Base-by-base conservation (phyloP, 2,888 invertebrate species). In the Tachina grossa region DNA sequence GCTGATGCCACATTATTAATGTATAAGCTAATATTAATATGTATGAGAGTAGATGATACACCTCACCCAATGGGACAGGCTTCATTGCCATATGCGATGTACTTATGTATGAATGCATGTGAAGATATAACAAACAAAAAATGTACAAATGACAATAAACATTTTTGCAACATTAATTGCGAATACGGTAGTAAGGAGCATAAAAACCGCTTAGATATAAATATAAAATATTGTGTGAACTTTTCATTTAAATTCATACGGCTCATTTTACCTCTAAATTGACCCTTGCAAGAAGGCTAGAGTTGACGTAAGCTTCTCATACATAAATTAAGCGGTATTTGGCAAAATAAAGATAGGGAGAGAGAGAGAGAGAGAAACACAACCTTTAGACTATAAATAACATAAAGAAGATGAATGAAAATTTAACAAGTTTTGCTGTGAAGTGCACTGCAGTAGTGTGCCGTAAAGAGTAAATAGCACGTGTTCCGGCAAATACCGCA, bases 351-450 rank as follows among this genome's bases (percentile, higher is more conserved):
- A n/a, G 16, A n/a, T 41, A 65, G 47, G 51, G 31, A 65, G 16
- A 43, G 2, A 55, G 11, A 49, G 14, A 22, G 31, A 31, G 31
- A 31, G 31, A n/a, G n/a, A 53, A 31, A 22, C 3, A 47, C 19
- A 82, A 81, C 85, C 82, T 83, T 79, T 79, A 69, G 66, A 61
- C 79, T 85, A 85, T 72, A 83, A 85, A 85, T 85, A 85, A 74
- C 77, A 57, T n/a, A 47, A 66, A 66, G 53, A 53, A 75, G 71
- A 74, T 85, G 85, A 85, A 85, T 79, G 85, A 76, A 79, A 75
- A 79, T 39, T 66, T 55, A 41, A 57, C 63, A 71, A 71, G 22
- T 59, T 74, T 55, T 11, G 1, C 11, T 31, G 5, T 63, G 14
- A 51, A 65, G 11, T 65, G 63, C 39, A 66, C 10, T 51, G 68